Evolutionary conservation across 2,888 invertebrate species (phyloP).

Genomic region (Cryptus armator): DNA sequence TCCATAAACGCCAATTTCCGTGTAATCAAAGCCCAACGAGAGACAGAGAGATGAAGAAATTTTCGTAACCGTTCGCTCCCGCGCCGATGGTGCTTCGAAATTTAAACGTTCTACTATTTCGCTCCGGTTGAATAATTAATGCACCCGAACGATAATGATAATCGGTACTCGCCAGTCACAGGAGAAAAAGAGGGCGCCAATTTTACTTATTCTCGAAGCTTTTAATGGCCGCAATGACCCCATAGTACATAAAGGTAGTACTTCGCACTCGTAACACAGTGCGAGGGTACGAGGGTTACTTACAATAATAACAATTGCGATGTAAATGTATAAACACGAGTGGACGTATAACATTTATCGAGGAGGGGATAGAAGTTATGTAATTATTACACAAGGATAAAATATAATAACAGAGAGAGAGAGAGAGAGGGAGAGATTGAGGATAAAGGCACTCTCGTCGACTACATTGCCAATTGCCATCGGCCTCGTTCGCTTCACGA

Average conservation of each 20-base stretch:
- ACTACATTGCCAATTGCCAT: slow-evolving; percentile 21
- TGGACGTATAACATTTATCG: background rate
- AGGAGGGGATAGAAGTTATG: background rate
- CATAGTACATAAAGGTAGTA: background rate
- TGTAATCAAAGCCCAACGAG: slow-evolving; percentile 62
- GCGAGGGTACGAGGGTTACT: no score
- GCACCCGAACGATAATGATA: slow-evolving; percentile 54
- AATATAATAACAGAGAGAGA: slow-evolving; percentile 12
- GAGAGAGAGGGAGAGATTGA: background rate
- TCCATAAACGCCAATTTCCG: slow-evolving; percentile 71
- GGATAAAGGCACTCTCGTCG: background rate
- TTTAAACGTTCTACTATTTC: slow-evolving; percentile 41
- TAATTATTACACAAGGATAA: slow-evolving; percentile 35
- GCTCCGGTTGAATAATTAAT: slow-evolving; percentile 59
- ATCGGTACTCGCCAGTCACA: slow-evolving; percentile 22
- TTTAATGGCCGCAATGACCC: background rate
- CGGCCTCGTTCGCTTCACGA: slow-evolving; percentile 22
- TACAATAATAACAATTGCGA: background rate
- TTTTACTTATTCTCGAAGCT: slow-evolving; percentile 29
- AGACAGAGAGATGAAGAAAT: slow-evolving; percentile 47
- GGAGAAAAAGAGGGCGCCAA: slow-evolving; percentile 5
- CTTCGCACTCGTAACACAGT: background rate
- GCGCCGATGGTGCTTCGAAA: slow-evolving; percentile 4
- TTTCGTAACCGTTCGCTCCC: background rate
- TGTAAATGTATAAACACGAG: background rate